Evolutionary conservation across 2,888 invertebrate genomes (phyloP).

Genomic region (Drosophila robusta): DNA sequence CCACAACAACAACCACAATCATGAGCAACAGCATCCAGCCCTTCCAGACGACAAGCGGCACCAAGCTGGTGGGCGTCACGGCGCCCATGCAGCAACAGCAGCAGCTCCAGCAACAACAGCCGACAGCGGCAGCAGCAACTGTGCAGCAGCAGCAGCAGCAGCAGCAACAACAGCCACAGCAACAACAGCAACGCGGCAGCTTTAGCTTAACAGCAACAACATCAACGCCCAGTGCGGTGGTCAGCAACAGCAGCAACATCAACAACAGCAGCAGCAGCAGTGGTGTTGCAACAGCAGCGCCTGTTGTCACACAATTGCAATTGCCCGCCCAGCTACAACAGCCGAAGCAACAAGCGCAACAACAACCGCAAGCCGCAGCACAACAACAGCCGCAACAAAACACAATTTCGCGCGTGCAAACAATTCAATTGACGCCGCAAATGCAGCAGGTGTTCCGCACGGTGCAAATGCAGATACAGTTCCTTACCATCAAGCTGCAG

Average conservation of each 20-base stretch:
- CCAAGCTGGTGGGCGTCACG: conserved; percentile 84
- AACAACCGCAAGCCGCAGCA: conserved; percentile 49
- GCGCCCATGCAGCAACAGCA: conserved; percentile 85
- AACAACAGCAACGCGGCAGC: conserved; percentile 66
- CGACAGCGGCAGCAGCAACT: conserved; percentile 26
- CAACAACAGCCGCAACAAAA: conserved; percentile 78
- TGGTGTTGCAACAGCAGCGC: conserved; percentile 39
- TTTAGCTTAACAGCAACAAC: conserved; percentile 53
- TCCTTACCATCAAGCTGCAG: conserved; percentile 87
- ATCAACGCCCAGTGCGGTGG: conserved; percentile 34
- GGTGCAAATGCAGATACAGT: conserved; percentile 89
- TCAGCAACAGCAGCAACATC: conserved; percentile 67
- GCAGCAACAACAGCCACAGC: conserved; percentile 33
- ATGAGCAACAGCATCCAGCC: conserved; percentile 83
- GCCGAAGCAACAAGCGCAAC: conserved; percentile 49
- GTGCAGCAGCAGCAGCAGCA: conserved; percentile 58
- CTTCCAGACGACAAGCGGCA: conserved; percentile 83
- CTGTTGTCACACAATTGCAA: conserved; percentile 53
- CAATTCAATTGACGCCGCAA: conserved; percentile 90
- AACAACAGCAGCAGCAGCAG: conserved; percentile 73
- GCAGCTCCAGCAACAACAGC: conserved; percentile 42
- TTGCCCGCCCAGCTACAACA: conserved; percentile 39
- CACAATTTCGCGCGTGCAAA: conserved; percentile 88
- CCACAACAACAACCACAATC: conserved; percentile 70
- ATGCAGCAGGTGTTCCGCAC: conserved; percentile 89